phyloP scores from a whole-genome alignment of 2,888 invertebrate genomes.

The Acanthosepion pharaonis region DNA sequence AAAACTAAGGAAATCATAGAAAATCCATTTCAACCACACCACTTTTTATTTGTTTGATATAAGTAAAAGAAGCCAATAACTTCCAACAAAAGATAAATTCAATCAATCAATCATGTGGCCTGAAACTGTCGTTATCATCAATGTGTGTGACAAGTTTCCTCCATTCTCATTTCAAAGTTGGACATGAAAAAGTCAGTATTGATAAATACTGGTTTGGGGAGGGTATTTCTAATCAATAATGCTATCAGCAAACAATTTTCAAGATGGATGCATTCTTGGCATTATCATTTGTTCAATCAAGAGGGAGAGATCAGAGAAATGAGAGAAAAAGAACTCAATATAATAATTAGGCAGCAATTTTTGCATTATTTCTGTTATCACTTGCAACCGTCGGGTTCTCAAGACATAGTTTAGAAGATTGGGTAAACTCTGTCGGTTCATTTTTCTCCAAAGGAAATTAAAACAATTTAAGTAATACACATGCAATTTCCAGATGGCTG shows the following conservation, averaged over 20 bases:
- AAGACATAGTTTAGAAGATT: not conserved
- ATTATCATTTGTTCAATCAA: not conserved
- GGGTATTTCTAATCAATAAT: not conserved
- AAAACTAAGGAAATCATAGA: no score
- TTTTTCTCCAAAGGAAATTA: not conserved
- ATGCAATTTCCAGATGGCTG: no score
- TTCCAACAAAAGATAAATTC: not conserved
- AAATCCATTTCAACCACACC: no score
- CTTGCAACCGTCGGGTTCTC: not conserved
- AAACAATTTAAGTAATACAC: no score
- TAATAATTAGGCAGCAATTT: not conserved
- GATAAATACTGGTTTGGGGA: not conserved
- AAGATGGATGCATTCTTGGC: not conserved
- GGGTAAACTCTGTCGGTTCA: not conserved
- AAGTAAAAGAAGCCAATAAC: not conserved
- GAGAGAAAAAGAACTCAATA: not conserved
- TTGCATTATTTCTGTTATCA: not conserved
- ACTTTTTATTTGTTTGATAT: not conserved
- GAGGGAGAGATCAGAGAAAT: not conserved
- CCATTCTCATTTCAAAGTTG: not conserved
- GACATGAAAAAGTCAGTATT: not conserved
- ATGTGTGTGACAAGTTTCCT: not conserved
- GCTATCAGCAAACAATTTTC: conserved; percentile 33
- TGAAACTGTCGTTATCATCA: conserved; percentile 9
- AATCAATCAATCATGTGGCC: conserved; percentile 1